Evolutionary conservation across 2,888 invertebrate genomes (phyloP).

Genomic region (Dolomedes plantarius): DNA sequence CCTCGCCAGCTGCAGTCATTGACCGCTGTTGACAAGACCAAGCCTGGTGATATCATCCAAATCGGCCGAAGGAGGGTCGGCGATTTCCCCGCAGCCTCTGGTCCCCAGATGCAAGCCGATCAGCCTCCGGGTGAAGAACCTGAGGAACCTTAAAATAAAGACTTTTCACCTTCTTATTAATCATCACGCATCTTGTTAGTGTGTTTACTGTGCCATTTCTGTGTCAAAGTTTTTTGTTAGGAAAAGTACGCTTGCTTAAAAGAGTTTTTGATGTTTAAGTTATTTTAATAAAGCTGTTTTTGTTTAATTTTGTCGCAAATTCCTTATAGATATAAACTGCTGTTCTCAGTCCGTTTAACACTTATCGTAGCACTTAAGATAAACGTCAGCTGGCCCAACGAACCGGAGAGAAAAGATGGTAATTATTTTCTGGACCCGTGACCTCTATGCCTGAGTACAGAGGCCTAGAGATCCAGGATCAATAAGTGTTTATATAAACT

Average conservation of each 20-base stretch:
- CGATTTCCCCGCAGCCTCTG: constrained; percentile 39
- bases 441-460: too few species aligned
- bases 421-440: too few species aligned
- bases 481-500: too few species aligned
- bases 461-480: too few species aligned
- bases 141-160: not conserved
- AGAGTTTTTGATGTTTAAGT: not conserved
- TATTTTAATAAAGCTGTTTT: constrained; percentile 10
- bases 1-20: constrained; percentile 83
- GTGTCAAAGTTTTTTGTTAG: not conserved
- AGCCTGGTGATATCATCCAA: constrained; percentile 70
- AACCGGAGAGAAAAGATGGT: too few species aligned
- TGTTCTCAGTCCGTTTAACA: too few species aligned
- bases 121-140: constrained; percentile 22
- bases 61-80: constrained; percentile 53
- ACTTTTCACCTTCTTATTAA: too few species aligned
- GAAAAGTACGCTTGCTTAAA: not conserved
- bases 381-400: too few species aligned
- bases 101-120: constrained; percentile 47
- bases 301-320: not conserved
- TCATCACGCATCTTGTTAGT: not conserved
- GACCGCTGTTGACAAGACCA: constrained; percentile 80
- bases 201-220: constrained; percentile 1
- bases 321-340: too few species aligned
- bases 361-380: too few species aligned